Base-by-base conservation (phyloP, 2,888 invertebrate genomes). In the Trichopria drosophilae region DNA sequence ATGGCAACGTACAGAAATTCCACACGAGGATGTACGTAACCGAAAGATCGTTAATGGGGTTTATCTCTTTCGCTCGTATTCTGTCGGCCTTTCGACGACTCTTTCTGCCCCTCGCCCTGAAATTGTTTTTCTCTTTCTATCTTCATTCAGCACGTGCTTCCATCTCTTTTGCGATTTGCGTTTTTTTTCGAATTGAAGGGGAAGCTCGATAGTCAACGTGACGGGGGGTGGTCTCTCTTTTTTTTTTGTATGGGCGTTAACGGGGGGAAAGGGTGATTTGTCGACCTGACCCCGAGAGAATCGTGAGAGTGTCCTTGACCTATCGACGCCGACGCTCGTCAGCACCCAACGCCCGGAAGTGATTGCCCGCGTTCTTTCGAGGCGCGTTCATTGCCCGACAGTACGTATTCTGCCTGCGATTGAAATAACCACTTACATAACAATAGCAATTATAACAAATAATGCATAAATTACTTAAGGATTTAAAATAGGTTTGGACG, bases 211-310 rank as follows among this genome's bases (percentile, higher is more conserved):
- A 64, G 59, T 57, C 61, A 62, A 61, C n/a, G n/a, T n/a, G n/a
- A n/a, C n/a, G n/a, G 63, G 61, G 57, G 62, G 50, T 56, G 56
- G 53, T 50, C 41, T 41, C 37, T 56, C 40, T 31, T 32, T 39
- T 58, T 61, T 63, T 69, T 68, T 68, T 69, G 65, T 65, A 66
- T 60, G 66, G 65, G 67, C 64, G 61, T 67, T 65, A 13, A 31
- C 42, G 45, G 22, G 29, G 37, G 70, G 62, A 72, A 71, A 72
- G 72, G 74, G 73, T 73, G 73, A 73, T 73, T 73, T 69, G 72
- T 71, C 71, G 72, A 72, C 71, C 68, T 71, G 72, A 72, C 73
- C 71, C 68, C 67, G 72, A 66, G 67, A n/a, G n/a, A 69, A 66
- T 65, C 63, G 61, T 63, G 61, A 60, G 61, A 64, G 57, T 64